Evolutionary conservation across 2,888 invertebrate genomes (phyloP).

Genomic region (Parnassius mnemosyne): DNA sequence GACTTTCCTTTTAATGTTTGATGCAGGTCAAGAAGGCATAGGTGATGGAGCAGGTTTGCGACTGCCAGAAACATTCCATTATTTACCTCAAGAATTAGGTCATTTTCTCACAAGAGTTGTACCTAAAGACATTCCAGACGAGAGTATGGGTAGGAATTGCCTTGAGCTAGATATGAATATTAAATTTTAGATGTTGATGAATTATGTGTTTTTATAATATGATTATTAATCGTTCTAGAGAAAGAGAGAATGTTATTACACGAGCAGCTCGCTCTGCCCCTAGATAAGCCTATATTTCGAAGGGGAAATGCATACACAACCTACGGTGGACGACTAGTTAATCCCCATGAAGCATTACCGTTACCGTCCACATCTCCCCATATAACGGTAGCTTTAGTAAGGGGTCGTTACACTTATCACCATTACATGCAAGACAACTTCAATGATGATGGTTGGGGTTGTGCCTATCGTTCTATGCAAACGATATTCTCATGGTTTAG

Average conservation of each 20-base stretch:
- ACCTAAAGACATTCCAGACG: conserved; percentile 83
- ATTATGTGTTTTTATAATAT: not conserved
- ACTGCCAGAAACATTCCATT: conserved; percentile 87
- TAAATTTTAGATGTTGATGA: not conserved
- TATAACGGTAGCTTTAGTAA: conserved; percentile 77
- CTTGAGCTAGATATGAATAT: too few relatives aligned
- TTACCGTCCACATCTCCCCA: conserved; percentile 52
- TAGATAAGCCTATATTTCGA: conserved; percentile 87
- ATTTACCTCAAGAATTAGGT: conserved; percentile 84
- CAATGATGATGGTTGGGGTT: conserved; percentile 99
- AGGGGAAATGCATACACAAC: conserved; percentile 84
- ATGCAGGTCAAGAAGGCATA: conserved; percentile 71
- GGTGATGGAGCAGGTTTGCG: conserved; percentile 75
- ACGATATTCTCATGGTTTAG: conserved; percentile 97
- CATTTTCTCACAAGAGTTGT: conserved; percentile 89
- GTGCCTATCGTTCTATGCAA: conserved; percentile 98
- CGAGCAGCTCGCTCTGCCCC: conserved; percentile 84
- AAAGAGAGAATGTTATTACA: conserved; percentile 85
- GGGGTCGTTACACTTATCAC: conserved; percentile 95
- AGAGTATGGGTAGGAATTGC: conserved; percentile 82
- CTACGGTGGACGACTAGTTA: conserved; percentile 81
- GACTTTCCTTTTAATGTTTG: not conserved
- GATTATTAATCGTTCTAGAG: conserved; percentile 61
- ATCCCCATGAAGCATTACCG: conserved; percentile 86
- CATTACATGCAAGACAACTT: conserved; percentile 98